Evolutionary conservation across 2,888 invertebrate species (phyloP).

Genomic region (Apoda limacodes): DNA sequence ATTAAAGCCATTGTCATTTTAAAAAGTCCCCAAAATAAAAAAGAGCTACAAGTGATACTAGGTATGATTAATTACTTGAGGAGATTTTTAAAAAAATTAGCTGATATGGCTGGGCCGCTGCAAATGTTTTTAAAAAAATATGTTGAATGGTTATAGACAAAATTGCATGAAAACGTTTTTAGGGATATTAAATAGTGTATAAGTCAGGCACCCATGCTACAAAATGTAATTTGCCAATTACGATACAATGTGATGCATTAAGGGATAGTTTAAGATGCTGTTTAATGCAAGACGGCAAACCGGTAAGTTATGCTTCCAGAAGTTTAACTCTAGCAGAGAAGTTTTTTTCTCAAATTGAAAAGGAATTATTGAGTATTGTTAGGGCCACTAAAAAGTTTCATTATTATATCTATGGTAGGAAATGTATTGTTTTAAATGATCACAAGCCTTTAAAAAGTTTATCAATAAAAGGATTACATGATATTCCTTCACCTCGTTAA

Average conservation of each 20-base stretch:
- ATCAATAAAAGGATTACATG: conserved; percentile 24
- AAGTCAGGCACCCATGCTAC: background rate
- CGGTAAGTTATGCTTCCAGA: no score
- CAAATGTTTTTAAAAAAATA: conserved; percentile 5
- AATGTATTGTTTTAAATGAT: conserved; percentile 23
- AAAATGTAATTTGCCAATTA: conserved; percentile 4
- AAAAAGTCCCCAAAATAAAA: conserved; percentile 6
- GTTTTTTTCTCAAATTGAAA: no score
- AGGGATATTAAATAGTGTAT: conserved; percentile 5
- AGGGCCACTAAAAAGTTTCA: no score
- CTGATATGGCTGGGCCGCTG: background rate
- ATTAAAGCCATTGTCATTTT: conserved; percentile 16
- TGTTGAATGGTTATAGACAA: conserved; percentile 7
- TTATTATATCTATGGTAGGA: no score
- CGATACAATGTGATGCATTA: no score
- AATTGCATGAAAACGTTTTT: conserved; percentile 4
- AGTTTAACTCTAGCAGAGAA: no score
- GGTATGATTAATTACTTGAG: conserved; percentile 7
- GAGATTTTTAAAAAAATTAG: conserved; percentile 1
- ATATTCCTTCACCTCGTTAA: conserved; percentile 23
- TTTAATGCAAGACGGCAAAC: no score
- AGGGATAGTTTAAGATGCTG: no score
- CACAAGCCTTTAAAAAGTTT: conserved; percentile 30
- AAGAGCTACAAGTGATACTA: conserved; percentile 7
- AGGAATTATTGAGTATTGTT: no score